Evolutionary conservation across 2,797 vertebrate genomes (phyloP).

Genomic region (Sebastes matsubarae): DNA sequence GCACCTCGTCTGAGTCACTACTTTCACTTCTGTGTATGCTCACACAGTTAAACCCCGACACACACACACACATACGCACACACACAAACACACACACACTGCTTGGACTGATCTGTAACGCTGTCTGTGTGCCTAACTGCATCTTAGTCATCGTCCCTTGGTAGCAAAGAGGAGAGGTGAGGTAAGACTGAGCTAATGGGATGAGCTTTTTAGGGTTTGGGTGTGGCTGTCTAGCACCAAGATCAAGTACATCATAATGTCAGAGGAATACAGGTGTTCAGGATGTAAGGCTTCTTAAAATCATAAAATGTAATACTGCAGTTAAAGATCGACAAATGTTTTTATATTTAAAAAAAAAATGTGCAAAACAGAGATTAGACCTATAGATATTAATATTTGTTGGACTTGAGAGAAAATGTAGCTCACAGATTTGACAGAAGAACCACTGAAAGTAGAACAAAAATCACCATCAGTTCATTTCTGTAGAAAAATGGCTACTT

Average conservation of each 20-base stretch:
- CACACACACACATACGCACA: conserved; percentile 17
- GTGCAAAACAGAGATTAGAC: background rate
- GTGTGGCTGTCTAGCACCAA: conserved; percentile 42
- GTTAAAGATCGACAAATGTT: background rate
- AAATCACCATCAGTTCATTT: background rate
- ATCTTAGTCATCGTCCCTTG: conserved; percentile 68
- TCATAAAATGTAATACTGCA: background rate
- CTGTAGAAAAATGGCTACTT: background rate
- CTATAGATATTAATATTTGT: background rate
- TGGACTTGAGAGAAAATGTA: background rate
- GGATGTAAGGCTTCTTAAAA: conserved; percentile 13
- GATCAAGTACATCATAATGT: conserved; percentile 28
- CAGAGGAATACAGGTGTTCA: conserved; percentile 23
- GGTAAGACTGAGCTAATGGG: conserved; percentile 75
- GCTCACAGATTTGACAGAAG: background rate
- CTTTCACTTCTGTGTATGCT: conserved; percentile 25
- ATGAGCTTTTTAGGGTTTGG: conserved; percentile 57
- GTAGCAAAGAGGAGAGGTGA: conserved; percentile 65
- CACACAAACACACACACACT: conserved; percentile 22
- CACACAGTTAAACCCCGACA: background rate
- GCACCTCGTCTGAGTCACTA: conserved; percentile 50
- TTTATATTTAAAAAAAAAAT: background rate
- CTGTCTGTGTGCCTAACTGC: conserved; percentile 32
- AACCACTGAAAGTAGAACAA: background rate
- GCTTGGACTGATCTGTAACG: conserved; percentile 9